Conservation (phyloP, 1,140 invertebrate species). For the Acromyrmex charruanus region DNA sequence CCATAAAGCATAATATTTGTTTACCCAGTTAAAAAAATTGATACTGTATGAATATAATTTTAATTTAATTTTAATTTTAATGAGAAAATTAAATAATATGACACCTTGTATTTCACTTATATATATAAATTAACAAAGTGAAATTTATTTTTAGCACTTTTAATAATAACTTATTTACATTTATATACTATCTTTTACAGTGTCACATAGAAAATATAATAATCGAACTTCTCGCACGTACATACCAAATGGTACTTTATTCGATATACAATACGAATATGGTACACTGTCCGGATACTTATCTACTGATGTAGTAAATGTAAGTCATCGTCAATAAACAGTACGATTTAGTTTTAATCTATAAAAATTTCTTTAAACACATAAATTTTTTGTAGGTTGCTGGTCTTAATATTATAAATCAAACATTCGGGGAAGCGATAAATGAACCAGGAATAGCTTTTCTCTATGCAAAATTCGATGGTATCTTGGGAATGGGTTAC, state of each 20-base stretch:
- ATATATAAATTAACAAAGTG: not conserved
- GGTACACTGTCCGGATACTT: constrained; percentile 98
- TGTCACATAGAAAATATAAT: constrained; percentile 98
- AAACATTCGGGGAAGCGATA: constrained; percentile 99
- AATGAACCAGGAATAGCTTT: constrained; percentile 97
- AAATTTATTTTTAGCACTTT: constrained; percentile 10
- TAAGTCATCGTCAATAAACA: constrained; percentile 85
- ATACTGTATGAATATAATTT: too few relatives aligned
- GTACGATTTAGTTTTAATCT: not conserved
- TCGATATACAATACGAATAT: constrained; percentile 97
- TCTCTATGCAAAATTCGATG: constrained; percentile 98
- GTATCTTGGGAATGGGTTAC: constrained; percentile 97
- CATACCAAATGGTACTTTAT: constrained; percentile 97
- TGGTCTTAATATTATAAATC: constrained; percentile 90
- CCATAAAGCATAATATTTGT: too few relatives aligned
- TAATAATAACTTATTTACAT: not conserved
- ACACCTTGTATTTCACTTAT: not conserved
- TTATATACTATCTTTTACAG: constrained; percentile 86
- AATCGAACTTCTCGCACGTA: constrained; percentile 88
- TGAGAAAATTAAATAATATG: too few relatives aligned
- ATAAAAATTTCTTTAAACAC: not conserved
- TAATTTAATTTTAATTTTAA: too few relatives aligned
- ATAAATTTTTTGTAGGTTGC: constrained; percentile 88
- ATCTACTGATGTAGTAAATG: constrained; percentile 94
- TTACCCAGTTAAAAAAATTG: too few relatives aligned